Evolutionary conservation across 2,113 vertebrate genomes (phyloP).

Genomic region (Ictidomys tridecemlineatus): DNA sequence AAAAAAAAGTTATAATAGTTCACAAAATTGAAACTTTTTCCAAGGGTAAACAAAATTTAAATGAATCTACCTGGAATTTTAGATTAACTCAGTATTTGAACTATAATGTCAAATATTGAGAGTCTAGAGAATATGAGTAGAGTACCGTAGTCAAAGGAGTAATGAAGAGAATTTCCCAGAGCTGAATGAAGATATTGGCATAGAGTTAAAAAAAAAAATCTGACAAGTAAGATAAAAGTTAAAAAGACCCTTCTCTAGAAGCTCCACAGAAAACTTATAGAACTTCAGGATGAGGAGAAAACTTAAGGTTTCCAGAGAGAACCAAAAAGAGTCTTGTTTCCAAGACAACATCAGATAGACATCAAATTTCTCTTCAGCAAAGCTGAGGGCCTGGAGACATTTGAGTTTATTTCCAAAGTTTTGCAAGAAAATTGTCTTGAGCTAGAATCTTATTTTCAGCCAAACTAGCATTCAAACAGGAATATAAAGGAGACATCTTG

Average conservation of each 20-base stretch:
- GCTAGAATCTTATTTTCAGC: not conserved
- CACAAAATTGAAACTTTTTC: constrained; percentile 2
- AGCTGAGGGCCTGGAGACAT: not conserved
- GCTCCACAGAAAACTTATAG: not conserved
- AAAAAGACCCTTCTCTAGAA: not conserved
- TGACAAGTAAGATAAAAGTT: not conserved
- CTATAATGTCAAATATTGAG: constrained; percentile 42
- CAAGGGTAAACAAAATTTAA: constrained; percentile 50
- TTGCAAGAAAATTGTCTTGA: not conserved
- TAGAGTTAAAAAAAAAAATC: not conserved
- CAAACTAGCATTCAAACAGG: not conserved
- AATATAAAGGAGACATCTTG: not conserved
- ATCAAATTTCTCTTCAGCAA: not conserved
- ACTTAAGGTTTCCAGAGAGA: not conserved
- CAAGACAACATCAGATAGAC: not conserved
- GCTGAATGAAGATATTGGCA: not conserved
- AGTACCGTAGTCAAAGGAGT: not conserved
- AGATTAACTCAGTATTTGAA: constrained; percentile 58
- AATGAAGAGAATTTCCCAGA: constrained; percentile 47
- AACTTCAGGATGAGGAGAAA: not conserved
- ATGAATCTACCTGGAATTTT: constrained; percentile 33
- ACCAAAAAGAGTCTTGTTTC: not conserved
- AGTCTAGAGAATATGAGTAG: constrained; percentile 9
- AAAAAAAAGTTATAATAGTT: not conserved
- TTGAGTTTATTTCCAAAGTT: constrained; percentile 5